Conservation (phyloP, 2,797 vertebrate genomes). For the Malacoraja senta region DNA sequence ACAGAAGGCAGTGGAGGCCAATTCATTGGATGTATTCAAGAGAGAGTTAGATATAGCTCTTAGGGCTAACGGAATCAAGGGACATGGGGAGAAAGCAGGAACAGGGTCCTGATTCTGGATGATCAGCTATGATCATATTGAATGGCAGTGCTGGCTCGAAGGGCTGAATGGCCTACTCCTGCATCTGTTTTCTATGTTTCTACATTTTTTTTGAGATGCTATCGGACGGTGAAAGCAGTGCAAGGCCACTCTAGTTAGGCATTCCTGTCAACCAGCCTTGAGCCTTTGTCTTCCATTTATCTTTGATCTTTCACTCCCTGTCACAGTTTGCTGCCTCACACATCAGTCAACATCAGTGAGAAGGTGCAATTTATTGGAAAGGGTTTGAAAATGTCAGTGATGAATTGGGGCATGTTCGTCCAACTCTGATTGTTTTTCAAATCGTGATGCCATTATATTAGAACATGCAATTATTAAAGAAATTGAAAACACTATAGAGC, state of each 20-base stretch:
- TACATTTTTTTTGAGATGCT: not conserved
- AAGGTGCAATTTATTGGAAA: slow-evolving; percentile 22
- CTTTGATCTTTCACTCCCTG: not conserved
- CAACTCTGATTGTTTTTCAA: not conserved
- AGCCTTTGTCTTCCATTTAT: slow-evolving; percentile 4
- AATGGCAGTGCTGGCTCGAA: too few species aligned
- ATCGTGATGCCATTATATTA: not conserved
- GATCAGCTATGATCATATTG: too few species aligned
- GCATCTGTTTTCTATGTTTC: not conserved
- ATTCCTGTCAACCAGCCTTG: not conserved
- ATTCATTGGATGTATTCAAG: too few species aligned
- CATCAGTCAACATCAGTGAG: not conserved
- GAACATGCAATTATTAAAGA: not conserved
- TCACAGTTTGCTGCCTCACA: not conserved
- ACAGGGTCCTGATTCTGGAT: too few species aligned
- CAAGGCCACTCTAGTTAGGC: not conserved
- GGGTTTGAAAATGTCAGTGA: slow-evolving; percentile 3
- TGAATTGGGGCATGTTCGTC: not conserved
- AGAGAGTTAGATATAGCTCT: too few species aligned
- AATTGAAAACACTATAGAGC: not conserved
- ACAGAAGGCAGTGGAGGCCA: too few species aligned
- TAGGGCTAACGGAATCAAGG: too few species aligned
- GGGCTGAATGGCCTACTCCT: too few species aligned
- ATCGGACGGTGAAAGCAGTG: not conserved
- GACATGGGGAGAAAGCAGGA: too few species aligned